Evolutionary conservation across 2,797 vertebrate genomes (phyloP).

Genomic region (Lepilemur septentrionalis): DNA sequence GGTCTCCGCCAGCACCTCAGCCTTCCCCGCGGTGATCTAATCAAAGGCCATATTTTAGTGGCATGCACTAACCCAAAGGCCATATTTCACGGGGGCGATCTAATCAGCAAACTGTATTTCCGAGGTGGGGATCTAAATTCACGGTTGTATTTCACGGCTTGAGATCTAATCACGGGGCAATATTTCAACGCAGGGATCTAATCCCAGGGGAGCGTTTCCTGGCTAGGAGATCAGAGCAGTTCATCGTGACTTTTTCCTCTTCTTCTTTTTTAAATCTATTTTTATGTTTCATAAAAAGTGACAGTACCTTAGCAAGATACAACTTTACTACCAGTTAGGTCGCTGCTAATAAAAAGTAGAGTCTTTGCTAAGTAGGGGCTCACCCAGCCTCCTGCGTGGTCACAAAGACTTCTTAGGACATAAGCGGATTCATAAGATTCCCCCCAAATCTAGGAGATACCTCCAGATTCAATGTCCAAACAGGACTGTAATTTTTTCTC

Average conservation of each 20-base stretch:
- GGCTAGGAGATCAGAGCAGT: not conserved
- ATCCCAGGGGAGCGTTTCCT: slow-evolving; percentile 13
- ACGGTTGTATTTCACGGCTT: slow-evolving; percentile 63
- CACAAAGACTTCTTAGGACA: not conserved
- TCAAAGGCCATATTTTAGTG: slow-evolving; percentile 65
- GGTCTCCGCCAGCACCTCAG: not conserved
- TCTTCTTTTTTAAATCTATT: not conserved
- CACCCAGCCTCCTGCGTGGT: not conserved
- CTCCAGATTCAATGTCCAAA: not conserved
- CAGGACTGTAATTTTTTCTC: not conserved
- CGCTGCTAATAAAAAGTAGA: not conserved
- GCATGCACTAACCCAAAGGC: slow-evolving; percentile 41
- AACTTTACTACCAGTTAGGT: not conserved
- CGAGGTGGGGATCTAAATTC: slow-evolving; percentile 74
- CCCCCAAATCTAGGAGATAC: not conserved
- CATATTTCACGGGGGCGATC: slow-evolving; percentile 73
- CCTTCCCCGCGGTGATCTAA: slow-evolving; percentile 43
- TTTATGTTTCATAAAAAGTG: not conserved
- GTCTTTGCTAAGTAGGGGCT: not conserved
- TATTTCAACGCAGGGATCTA: slow-evolving; percentile 70
- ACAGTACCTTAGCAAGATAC: not conserved
- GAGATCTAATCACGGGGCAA: slow-evolving; percentile 72
- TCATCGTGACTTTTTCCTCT: not conserved
- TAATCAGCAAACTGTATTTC: slow-evolving; percentile 82
- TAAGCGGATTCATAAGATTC: not conserved